Conservation (phyloP, 2,113 vertebrate genomes). For the Delphinapterus leucas region DNA sequence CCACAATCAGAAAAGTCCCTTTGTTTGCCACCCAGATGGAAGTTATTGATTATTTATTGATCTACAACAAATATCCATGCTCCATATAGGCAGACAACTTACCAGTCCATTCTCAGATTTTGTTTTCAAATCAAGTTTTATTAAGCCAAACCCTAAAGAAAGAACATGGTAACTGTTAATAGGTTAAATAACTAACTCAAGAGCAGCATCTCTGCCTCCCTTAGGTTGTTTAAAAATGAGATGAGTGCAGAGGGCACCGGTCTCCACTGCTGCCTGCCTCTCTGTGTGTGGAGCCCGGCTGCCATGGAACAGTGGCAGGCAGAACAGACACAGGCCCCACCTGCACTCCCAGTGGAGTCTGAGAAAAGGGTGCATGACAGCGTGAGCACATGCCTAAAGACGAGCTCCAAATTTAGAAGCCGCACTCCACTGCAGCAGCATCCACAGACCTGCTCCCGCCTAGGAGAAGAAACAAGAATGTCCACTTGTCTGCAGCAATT, state of each 20-base stretch:
- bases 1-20: not conserved
- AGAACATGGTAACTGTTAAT: constrained; percentile 23
- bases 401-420: constrained; percentile 6
- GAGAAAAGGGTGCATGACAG: not conserved
- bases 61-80: not conserved
- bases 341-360: not conserved
- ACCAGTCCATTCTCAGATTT: constrained; percentile 98
- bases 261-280: not conserved
- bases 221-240: not conserved
- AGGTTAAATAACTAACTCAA: not conserved
- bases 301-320: not conserved
- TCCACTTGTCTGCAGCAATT: not conserved
- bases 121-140: constrained; percentile 98
- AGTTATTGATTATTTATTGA: not conserved
- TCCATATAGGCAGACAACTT: constrained; percentile 73
- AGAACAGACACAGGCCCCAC: not conserved
- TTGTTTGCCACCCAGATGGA: not conserved
- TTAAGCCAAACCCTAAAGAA: constrained; percentile 93
- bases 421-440: accelerated
- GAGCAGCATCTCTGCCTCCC: not conserved
- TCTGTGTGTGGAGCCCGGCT: not conserved
- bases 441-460: not conserved
- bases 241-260: accelerated
- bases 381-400: not conserved
- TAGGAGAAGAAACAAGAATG: not conserved